Base-by-base conservation (phyloP, 2,888 invertebrate species). In the Phyto melanocephala region DNA sequence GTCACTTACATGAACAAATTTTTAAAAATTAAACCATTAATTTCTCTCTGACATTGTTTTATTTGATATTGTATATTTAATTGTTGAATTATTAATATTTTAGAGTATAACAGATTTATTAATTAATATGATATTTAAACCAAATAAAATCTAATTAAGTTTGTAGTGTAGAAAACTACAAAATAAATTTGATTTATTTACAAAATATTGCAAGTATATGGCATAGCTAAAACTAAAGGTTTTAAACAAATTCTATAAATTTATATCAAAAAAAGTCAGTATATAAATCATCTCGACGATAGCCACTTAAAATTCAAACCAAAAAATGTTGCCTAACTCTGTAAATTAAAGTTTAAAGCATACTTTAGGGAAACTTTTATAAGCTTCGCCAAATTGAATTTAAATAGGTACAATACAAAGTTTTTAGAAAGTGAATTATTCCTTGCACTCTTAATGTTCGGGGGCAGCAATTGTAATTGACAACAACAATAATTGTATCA, bases 401-500 rank as follows among this genome's bases (percentile, higher is more conserved):
- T 4, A 45, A 45, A 5, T 5, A 15, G 10, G 15, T 3, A 1
- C 20, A 10, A 22, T 5, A n/a, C 2, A 45, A 28, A 28, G 28
- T 28, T 5, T 10, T 50, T 24, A 4, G 56, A 70, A 70, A 60
- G 60, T 42, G 47, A 35, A 47, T 54, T 35, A 15, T 45, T 17
- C 8, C 4, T 17, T 20, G 17, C 15, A 7, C 8, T 17, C 15
- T 17, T 10, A 20, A 8, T 22, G 20, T 74, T 35, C 45, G 35
- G 24, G 20, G 1, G 20, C 28, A 28, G 6, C 28, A 40, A 74
- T 50, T 60, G 52, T 47, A 62, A 70, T 54, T 76, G 76, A 62
- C 65, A 76, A 72, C 65, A 80, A 80, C 40, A 71, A 65, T 76
- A 76, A 65, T 81, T 76, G 58, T 76, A 81, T 60, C 58, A 77